Base-by-base conservation (phyloP, 2,797 vertebrate genomes). In the Crocodylus rhombifer region DNA sequence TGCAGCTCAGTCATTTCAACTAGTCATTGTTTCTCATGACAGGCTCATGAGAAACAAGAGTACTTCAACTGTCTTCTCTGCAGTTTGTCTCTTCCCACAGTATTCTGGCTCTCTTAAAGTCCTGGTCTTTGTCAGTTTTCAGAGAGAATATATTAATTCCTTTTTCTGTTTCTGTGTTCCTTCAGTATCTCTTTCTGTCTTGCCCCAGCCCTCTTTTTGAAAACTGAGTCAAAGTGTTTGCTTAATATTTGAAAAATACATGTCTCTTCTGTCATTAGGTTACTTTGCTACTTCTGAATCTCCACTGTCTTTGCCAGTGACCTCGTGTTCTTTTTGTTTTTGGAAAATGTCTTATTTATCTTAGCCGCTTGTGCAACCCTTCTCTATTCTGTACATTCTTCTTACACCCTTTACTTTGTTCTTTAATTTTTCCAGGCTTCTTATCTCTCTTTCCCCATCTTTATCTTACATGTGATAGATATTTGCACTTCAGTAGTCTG, bases 381-480 rank as follows among this genome's bases (percentile, higher is more conserved):
- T 3, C 71, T 95, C 90, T 88, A 91, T 88, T 93, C 94, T 85
- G 33, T 61, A 83, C 64, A 64, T 94, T 95, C 89, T 90, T 65
- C 91, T 95, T 94, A 91, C 58, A 87, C 14, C 83, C 77, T 61
- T 85, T 80, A 58, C 63, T 96, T 95, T 94, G 75, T 94, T 90
- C 77, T 85, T 71, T 91, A 93, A 94, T 91, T 92, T 94, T 94
- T 83, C 90, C 83, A 76, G 61, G 23, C 61, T 7, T 62, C 60
- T 23, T 21, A 7, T 25, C 33, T 94, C 90, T 95, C 85, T 74
- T 65, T 60, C 64, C 94, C 64, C 62, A 86, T 57, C 78, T 85
- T 90, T 89, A 92, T 79, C 91, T 91, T 90, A 73, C 62, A 85
- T 81, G 58, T 94, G 87, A 91, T 62, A 92, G 94, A 95, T 89